Conservation (phyloP, 2,797 vertebrate genomes). For the Manis pentadactyla region DNA sequence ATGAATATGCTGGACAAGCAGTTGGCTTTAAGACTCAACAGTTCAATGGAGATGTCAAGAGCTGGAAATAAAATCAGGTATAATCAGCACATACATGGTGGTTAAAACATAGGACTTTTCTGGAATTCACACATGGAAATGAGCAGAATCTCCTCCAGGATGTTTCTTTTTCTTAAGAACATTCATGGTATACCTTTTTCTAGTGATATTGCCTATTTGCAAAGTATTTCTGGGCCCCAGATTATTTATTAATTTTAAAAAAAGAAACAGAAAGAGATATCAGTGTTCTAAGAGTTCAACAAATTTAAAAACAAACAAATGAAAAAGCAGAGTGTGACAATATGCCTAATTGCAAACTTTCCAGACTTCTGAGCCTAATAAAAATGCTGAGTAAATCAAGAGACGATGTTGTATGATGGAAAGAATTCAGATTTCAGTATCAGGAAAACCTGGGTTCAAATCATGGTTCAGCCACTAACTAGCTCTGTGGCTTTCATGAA, state of each 20-base stretch:
- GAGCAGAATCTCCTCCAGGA: not conserved
- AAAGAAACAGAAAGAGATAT: not conserved
- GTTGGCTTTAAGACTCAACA: not conserved
- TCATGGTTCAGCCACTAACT: not conserved
- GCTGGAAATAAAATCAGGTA: not conserved
- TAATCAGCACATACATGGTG: not conserved
- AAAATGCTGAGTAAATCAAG: not conserved
- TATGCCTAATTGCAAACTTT: not conserved
- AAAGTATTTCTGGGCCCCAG: not conserved
- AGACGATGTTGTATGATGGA: not conserved
- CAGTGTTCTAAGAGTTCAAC: not conserved
- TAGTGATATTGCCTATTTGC: not conserved
- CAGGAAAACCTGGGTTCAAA: not conserved
- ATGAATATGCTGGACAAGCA: not conserved
- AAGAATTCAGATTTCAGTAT: not conserved
- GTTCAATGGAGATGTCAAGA: not conserved
- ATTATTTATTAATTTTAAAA: not conserved
- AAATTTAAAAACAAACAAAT: constrained; percentile 34
- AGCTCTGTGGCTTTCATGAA: not conserved
- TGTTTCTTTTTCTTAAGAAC: not conserved
- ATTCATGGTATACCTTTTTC: not conserved
- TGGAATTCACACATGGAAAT: not conserved
- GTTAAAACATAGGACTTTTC: not conserved
- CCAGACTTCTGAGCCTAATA: not conserved
- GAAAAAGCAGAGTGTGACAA: not conserved